Conservation (phyloP, 1,140 invertebrate genomes). For the Lasioglossum baleicum region DNA sequence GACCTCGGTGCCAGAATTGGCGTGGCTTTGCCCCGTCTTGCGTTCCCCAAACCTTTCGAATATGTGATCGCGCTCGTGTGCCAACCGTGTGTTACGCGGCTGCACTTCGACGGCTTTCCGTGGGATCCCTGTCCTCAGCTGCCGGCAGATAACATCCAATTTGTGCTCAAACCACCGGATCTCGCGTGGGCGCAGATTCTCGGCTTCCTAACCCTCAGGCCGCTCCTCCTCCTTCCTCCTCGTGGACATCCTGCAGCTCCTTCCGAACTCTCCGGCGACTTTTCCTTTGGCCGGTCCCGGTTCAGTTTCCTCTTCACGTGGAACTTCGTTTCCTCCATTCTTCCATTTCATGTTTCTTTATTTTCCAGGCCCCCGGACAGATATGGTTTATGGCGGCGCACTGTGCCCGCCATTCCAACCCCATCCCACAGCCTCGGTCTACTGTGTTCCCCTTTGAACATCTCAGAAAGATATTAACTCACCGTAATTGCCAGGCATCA, state of each 20-base stretch:
- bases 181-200: constrained; percentile 63
- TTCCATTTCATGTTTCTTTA: neutral
- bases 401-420: neutral
- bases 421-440: neutral
- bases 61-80: no score
- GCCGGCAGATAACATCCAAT: constrained; percentile 77
- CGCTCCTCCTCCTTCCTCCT: constrained; percentile 25
- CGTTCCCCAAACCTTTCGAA: no score
- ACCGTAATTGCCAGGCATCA: no score
- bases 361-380: neutral
- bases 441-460: no score
- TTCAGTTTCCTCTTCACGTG: constrained; percentile 8
- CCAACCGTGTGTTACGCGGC: neutral
- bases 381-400: no score
- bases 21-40: no score
- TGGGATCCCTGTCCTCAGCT: constrained; percentile 72
- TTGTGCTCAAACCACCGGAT: constrained; percentile 75
- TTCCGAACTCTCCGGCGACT: neutral
- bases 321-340: constrained; percentile 20
- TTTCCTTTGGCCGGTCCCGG: neutral
- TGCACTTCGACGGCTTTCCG: constrained; percentile 35
- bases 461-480: no score
- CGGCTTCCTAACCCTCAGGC: constrained; percentile 33
- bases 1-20: no score
- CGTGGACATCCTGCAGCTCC: constrained; percentile 1